Conservation (phyloP, 2,113 vertebrate species). For the Brachyhypopomus gauderio region DNA sequence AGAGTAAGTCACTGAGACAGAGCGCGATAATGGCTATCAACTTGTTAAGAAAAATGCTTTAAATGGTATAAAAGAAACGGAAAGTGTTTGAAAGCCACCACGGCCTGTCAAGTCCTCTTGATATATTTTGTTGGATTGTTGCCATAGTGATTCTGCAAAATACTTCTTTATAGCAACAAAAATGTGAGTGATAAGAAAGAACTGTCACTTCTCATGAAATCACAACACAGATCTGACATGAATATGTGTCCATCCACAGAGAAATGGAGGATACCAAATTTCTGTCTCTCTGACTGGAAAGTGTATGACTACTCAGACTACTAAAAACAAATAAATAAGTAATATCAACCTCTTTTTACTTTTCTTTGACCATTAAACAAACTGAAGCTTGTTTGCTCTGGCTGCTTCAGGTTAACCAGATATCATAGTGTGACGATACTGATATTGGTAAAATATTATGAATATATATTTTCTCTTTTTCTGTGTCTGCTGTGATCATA, state of each 20-base stretch:
- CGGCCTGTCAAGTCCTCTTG: slow-evolving; percentile 4
- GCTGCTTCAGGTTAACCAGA: too few species aligned
- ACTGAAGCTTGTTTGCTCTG: too few species aligned
- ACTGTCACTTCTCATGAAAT: slow-evolving; percentile 18
- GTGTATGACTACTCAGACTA: neutral
- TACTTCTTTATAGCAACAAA: slow-evolving; percentile 1
- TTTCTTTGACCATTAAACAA: too few species aligned
- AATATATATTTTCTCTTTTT: too few species aligned
- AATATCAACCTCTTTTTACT: too few species aligned
- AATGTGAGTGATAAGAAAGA: slow-evolving; percentile 20
- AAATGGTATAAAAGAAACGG: slow-evolving; percentile 21
- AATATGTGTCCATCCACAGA: neutral
- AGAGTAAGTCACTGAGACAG: slow-evolving; percentile 9
- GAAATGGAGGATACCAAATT: neutral
- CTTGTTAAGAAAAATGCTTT: neutral
- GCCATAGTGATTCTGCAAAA: neutral
- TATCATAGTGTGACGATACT: too few species aligned
- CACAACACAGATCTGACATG: neutral
- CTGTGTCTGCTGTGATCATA: too few species aligned
- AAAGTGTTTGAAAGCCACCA: neutral
- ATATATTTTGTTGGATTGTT: neutral
- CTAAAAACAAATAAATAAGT: too few species aligned
- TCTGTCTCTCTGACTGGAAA: neutral
- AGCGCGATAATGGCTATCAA: neutral
- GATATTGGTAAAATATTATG: too few species aligned